Percentiles rank a stretch among this genome's conserved stretches.
phyloP scores from a whole-genome alignment of 2,888 invertebrate genomes.

The Acholoe squamosa region DNA sequence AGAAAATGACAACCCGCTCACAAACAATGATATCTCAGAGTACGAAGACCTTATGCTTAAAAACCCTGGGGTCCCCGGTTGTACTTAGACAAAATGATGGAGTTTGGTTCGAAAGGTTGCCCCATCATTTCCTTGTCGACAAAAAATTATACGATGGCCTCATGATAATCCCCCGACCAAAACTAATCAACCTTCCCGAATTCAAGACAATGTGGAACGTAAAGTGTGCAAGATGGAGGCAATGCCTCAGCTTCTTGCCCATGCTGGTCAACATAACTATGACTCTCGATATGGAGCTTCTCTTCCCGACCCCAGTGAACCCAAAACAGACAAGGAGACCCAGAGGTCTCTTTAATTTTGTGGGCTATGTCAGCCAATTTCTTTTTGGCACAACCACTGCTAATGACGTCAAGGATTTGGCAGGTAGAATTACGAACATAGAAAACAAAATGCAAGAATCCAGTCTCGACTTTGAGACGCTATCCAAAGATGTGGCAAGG shows the following conservation, averaged over 20 bases:
- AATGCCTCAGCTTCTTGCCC: neutral
- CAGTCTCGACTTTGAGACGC: neutral
- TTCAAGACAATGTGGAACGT: neutral
- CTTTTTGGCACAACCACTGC: neutral
- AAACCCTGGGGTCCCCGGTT: too few species aligned
- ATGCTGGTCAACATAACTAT: neutral
- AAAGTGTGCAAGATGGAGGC: neutral
- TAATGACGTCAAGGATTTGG: neutral
- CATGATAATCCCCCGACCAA: neutral
- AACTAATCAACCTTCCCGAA: neutral
- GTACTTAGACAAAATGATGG: neutral
- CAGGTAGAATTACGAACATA: neutral
- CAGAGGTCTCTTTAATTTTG: neutral
- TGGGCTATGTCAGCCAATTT: neutral
- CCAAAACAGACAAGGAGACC: neutral
- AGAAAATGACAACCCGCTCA: too few species aligned
- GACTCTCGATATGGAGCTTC: neutral
- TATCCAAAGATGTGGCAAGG: neutral
- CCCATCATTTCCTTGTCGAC: neutral
- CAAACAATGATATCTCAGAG: too few species aligned
- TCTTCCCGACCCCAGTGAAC: neutral
- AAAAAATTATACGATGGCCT: neutral
- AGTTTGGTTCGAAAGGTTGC: neutral
- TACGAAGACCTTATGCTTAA: too few species aligned
- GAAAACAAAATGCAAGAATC: neutral